Base-by-base conservation (phyloP, 2,888 invertebrate genomes). In the Gortyna flavago region DNA sequence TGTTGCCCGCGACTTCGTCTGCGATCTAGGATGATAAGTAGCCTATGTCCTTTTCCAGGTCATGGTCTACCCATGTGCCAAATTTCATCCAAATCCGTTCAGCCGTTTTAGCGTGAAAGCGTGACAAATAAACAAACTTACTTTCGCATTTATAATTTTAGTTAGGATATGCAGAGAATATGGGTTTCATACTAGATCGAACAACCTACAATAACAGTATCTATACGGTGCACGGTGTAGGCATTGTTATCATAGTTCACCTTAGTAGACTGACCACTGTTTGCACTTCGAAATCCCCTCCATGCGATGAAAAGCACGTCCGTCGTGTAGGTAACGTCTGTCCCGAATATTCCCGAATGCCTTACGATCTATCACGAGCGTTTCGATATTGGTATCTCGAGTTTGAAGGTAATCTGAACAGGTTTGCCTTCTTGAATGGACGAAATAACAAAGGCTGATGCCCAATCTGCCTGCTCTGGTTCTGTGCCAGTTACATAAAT, bases 271-370 rank as follows among this genome's bases (percentile, higher is more conserved):
- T 66, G 35, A 57, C 44, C 67, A 38, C 57, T 32, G 32, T 70
- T 61, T 51, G 18, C 32, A 51, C 18, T 51, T 61, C 32, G 18
- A 13, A 69, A 77, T 79, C 25, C 32, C 13, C 32, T 70, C 61
- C 48, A 13, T 79, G n/a, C n/a, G 51, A 51, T 61, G 51, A 61
- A 61, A 48, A 51, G 35, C 70, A 54, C 41, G 41, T 35, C 57
- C 57, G 44, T 44, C n/a, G n/a, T n/a, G n/a, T n/a, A n/a, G n/a
- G 44, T 54, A 41, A 48, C 79, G n/a, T 61, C 25, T 1, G n/a
- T 44, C 32, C 51, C 61, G 51, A 79, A 79, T 70, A 69, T 61
- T 79, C n/a, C 32, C 79, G 79, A 77, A 77, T 79, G 18, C 61
- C 51, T 51, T 25, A 61, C 79, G 61, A 77, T 29, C 59, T 51